phyloP scores from a whole-genome alignment of 2,888 invertebrate species.

The Nomada fabriciana region DNA sequence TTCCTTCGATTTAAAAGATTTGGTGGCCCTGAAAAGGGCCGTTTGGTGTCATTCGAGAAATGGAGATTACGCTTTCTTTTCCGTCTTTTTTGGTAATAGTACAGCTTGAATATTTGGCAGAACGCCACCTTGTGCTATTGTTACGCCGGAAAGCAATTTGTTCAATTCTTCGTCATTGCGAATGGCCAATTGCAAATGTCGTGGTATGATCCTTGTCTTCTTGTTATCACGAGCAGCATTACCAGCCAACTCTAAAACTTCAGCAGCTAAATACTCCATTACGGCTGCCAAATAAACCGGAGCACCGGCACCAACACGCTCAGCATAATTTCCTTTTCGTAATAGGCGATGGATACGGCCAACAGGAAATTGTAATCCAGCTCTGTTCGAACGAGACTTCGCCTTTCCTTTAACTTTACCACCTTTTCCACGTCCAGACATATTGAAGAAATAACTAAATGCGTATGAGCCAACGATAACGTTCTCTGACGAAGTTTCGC shows the following conservation, averaged over 20 bases:
- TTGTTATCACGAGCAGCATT: conserved; percentile 90
- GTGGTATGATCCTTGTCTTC: conserved; percentile 85
- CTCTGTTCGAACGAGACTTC: conserved; percentile 85
- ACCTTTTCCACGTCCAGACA: conserved; percentile 79
- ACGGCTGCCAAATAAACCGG: conserved; percentile 87
- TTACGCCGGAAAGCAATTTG: conserved; percentile 90
- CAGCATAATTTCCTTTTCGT: conserved; percentile 88
- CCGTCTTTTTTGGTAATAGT: conserved; percentile 71
- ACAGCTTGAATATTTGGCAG: conserved; percentile 91
- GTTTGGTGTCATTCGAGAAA: conserved; percentile 7
- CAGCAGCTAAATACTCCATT: conserved; percentile 89
- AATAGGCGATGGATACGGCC: conserved; percentile 87
- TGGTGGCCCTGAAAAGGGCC: conserved; percentile 71
- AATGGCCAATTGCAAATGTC: conserved; percentile 87
- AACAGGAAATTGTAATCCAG: conserved; percentile 87
- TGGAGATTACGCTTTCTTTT: conserved; percentile 59
- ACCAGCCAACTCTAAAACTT: conserved; percentile 89
- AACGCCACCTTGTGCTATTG: conserved; percentile 93
- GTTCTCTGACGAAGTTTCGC: not conserved
- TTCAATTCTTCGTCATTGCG: conserved; percentile 93
- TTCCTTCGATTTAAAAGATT: conserved; percentile 19
- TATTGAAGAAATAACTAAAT: conserved; percentile 27
- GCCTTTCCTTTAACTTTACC: conserved; percentile 77
- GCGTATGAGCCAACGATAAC: not conserved
- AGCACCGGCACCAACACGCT: conserved; percentile 86